These are phyloP conservation scores for Brachystomella parvula DNA, from an alignment of 1,140 invertebrate species.

Conservation along the genomic window DNA sequence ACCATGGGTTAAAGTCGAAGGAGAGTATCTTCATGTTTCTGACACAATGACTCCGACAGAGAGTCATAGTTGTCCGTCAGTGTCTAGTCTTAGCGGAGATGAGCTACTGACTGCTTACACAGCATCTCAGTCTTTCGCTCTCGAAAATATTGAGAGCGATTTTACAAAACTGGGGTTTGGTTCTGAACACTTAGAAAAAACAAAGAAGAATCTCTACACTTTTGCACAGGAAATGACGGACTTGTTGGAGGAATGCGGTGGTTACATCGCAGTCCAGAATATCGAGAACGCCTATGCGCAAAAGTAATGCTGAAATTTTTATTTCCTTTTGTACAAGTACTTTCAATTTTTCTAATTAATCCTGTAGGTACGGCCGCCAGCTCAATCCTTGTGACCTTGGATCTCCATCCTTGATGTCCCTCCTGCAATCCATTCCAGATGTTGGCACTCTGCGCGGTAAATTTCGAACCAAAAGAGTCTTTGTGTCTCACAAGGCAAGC, in stretches of 20 bases:
- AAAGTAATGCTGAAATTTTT: conserved; percentile 15
- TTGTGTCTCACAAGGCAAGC: background rate
- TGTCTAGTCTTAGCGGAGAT: conserved; percentile 28
- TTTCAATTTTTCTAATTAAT: background rate
- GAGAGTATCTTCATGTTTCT: background rate
- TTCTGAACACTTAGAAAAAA: background rate
- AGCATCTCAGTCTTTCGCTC: background rate
- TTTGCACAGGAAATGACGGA: conserved; percentile 51
- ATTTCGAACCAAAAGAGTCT: conserved; percentile 1
- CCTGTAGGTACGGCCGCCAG: conserved; percentile 46
- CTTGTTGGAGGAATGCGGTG: conserved; percentile 47
- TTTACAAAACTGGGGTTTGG: conserved; percentile 4
- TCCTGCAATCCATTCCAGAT: conserved; percentile 53
- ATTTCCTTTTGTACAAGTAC: background rate
- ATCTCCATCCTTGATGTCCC: conserved; percentile 44
- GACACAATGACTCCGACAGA: background rate
- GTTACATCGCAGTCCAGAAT: conserved; percentile 48
- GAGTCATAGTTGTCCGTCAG: conserved; percentile 32
- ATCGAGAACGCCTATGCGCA: conserved; percentile 50
- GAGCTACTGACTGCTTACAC: background rate
- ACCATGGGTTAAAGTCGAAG: conserved; percentile 34
- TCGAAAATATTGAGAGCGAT: conserved; percentile 21
- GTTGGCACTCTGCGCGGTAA: conserved; percentile 46
- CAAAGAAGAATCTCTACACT: conserved; percentile 12
- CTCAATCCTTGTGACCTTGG: conserved; percentile 52